Conservation (phyloP, 2,888 invertebrate genomes). For the Drosophila imparisetae region DNA sequence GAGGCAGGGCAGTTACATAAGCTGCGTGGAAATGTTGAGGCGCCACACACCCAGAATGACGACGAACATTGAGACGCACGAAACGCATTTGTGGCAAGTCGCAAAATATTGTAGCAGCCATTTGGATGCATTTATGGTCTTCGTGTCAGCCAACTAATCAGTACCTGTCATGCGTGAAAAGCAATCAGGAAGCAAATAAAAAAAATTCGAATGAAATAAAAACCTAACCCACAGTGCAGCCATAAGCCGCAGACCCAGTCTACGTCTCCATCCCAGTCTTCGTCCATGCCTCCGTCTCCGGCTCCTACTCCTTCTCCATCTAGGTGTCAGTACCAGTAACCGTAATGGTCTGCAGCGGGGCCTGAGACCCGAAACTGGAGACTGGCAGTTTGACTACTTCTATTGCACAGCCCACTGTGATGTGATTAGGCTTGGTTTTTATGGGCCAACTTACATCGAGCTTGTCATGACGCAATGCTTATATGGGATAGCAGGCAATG, state of each 20-base stretch:
- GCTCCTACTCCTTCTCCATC: not conserved
- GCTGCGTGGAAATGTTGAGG: conserved; percentile 29
- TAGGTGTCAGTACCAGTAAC: conserved; percentile 19
- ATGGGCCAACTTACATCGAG: conserved; percentile 45
- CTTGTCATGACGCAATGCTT: conserved; percentile 52
- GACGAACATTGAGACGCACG: conserved; percentile 4
- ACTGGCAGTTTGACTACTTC: conserved; percentile 17
- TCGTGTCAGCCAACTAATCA: conserved; percentile 68
- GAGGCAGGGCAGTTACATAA: conserved; percentile 43
- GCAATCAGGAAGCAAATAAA: conserved; percentile 72
- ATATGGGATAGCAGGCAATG: conserved; percentile 43
- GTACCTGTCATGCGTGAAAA: conserved; percentile 73
- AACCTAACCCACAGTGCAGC: conserved; percentile 46
- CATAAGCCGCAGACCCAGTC: conserved; percentile 11
- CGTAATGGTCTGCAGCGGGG: conserved; percentile 41
- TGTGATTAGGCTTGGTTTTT: conserved; percentile 52
- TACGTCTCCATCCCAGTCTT: conserved; percentile 2
- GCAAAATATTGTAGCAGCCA: conserved; percentile 42
- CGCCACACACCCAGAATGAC: conserved; percentile 53
- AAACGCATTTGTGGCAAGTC: conserved; percentile 44
- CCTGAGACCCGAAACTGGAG: conserved; percentile 1
- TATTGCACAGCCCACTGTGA: conserved; percentile 42
- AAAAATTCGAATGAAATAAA: conserved; percentile 18
- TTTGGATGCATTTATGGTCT: conserved; percentile 51
- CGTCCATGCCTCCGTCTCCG: not conserved